Percentiles rank a stretch among this genome's conserved stretches.
phyloP scores from a whole-genome alignment of 2,888 invertebrate species.

The Napeogenes sylphis region DNA sequence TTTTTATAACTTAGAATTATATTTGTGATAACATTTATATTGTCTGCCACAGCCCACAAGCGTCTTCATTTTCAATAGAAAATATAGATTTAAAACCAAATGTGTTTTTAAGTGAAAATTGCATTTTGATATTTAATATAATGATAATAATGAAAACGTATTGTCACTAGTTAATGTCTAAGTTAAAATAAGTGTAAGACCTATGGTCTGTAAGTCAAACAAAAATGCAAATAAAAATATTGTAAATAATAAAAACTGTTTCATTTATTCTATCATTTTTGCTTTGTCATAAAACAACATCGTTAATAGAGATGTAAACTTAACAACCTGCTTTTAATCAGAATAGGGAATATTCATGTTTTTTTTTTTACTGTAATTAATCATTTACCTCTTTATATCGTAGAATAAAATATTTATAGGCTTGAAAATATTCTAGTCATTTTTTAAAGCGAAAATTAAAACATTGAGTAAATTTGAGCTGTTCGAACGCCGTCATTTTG shows the following conservation, averaged over 20 bases:
- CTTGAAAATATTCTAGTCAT: too few relatives aligned
- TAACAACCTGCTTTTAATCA: conserved; percentile 1
- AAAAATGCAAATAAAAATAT: conserved; percentile 41
- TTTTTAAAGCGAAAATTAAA: too few relatives aligned
- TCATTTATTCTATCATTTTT: conserved; percentile 31
- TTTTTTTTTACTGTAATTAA: too few relatives aligned
- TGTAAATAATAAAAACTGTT: conserved; percentile 30
- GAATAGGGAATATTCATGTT: too few relatives aligned
- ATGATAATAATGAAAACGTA: conserved; percentile 31
- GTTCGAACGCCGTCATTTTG: too few relatives aligned
- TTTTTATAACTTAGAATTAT: conserved; percentile 33
- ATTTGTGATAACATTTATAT: conserved; percentile 33
- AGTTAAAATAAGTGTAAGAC: conserved; percentile 55
- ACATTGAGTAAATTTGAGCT: too few relatives aligned
- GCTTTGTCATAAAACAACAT: conserved; percentile 21
- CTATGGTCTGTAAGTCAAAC: conserved; percentile 68
- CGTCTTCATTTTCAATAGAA: conserved; percentile 28
- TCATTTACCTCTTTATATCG: too few relatives aligned
- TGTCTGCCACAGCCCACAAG: conserved; percentile 16
- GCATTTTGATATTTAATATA: conserved; percentile 33
- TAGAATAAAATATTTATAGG: too few relatives aligned
- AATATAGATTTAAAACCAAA: conserved; percentile 31
- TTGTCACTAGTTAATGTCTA: conserved; percentile 33
- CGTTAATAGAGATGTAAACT: neutral
- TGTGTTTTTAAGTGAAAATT: conserved; percentile 38